Evolutionary conservation across 2,113 vertebrate species (phyloP).

Genomic region (Arvicanthis niloticus): DNA sequence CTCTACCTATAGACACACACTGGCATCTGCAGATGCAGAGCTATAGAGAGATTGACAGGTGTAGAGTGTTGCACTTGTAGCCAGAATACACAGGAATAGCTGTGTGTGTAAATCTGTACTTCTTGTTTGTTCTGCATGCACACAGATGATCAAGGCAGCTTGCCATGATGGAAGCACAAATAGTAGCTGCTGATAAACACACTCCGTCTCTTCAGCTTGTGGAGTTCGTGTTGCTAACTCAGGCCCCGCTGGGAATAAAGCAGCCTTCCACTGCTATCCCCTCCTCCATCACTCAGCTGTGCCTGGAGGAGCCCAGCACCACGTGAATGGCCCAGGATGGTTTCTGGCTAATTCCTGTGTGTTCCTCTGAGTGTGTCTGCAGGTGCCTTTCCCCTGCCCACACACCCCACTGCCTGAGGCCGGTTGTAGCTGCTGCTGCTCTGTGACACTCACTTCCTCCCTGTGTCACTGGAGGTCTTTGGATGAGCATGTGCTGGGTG

Average conservation of each 20-base stretch:
- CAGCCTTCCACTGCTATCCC: not conserved
- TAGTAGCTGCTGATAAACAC: not conserved
- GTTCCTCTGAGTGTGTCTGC: not conserved
- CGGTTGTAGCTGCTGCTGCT: not conserved
- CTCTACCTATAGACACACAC: accelerated
- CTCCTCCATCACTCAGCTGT: not conserved
- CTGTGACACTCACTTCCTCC: not conserved
- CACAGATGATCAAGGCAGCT: not conserved
- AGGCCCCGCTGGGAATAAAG: not conserved
- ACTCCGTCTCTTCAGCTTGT: not conserved
- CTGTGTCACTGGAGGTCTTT: not conserved
- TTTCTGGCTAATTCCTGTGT: not conserved
- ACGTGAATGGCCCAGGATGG: not conserved
- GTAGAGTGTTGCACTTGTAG: accelerated
- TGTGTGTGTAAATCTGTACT: not conserved
- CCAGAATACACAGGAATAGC: not conserved
- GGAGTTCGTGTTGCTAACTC: not conserved
- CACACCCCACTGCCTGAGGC: not conserved
- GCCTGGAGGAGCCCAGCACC: not conserved
- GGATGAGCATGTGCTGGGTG: not conserved
- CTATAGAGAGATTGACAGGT: not conserved
- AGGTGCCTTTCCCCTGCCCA: not conserved
- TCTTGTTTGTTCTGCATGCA: not conserved
- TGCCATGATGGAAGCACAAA: not conserved
- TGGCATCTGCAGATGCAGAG: not conserved